Evolutionary conservation across 2,888 invertebrate genomes (phyloP), one percentile per base, ranked within the genome.

Genomic region (Xestia ashworthii): DNA sequence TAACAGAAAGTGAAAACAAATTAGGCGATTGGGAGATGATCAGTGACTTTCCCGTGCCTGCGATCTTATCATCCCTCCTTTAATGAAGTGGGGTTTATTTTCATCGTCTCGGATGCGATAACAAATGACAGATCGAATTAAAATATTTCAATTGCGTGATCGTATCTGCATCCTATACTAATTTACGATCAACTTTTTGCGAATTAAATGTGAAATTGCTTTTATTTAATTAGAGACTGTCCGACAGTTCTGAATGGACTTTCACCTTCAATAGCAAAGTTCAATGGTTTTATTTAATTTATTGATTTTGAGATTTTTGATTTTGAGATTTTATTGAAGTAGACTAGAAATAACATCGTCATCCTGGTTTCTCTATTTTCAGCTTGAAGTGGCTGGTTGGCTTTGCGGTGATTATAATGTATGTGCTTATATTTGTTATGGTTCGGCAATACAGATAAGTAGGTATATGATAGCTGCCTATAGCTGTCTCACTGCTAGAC

Each of bases 1-100:
- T 93, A 95, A 94, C 91, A 91, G 91, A 95, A 95, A 95, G 95
- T 92, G 93, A 95, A 95, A 95, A 95, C 94, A 95, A 87, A 95
- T 95, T 95, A 95, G 93, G 92, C 91, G 92, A 92, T 93, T 90
- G 92, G 91, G 88, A 92, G 90, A 92, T 92, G 90, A 90, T 93
- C 93, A 90, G 89, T 81, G 86, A 92, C 95, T 95, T 94, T 94
- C 94, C 91, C 94, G 89, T 41, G 84, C 67, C 69, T 55, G 74
- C 75, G 91, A 92, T 91, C 84, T 89, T 91, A 91, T 92, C 91
- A 76, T 11, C 46, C 66, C 69, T 53, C 71, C 53, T 71, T 85
- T 86, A 91, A 90, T 88, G 79, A 86, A 89, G 69, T 81, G 80
- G 82, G 82, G 86, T 88, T 87, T 89, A 88, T 90, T 89, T 89